These are phyloP conservation scores for Ormyrus thymus DNA, from an alignment of 2,888 invertebrate species.

Conservation along the genomic window DNA sequence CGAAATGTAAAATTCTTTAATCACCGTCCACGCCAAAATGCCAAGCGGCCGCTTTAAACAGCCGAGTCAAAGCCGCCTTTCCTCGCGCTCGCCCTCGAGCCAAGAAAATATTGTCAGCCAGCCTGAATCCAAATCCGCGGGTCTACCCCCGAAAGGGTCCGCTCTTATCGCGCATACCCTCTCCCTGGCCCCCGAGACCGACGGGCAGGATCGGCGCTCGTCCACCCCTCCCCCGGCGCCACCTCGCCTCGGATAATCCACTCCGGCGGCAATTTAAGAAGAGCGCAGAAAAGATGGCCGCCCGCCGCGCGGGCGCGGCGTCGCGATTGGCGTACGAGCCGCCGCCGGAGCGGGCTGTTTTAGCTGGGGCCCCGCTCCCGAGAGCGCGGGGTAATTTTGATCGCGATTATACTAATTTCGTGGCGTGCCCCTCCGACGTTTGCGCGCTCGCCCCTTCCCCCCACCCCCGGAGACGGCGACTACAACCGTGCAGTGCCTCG, in stretches of 20 bases:
- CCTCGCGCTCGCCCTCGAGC: no score
- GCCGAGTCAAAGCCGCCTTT: no score
- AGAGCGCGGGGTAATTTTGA: constrained; percentile 68
- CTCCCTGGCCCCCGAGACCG: no score
- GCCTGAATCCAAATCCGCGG: no score
- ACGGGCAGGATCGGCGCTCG: no score
- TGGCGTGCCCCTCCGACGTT: constrained; percentile 58
- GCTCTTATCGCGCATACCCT: no score
- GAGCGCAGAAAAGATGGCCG: background rate
- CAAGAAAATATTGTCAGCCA: no score
- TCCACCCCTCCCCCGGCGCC: background rate
- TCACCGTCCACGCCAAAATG: no score
- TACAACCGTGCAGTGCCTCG: constrained; percentile 18
- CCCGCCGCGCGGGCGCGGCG: constrained; percentile 6
- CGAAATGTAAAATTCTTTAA: no score
- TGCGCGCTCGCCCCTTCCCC: constrained; percentile 47
- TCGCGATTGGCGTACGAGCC: constrained; percentile 35
- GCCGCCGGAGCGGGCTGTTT: constrained; percentile 49
- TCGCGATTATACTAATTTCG: constrained; percentile 71
- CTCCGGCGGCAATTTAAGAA: constrained; percentile 10
- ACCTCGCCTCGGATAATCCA: background rate
- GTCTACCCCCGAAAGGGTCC: no score
- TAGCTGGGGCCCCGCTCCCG: background rate
- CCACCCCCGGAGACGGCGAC: background rate
- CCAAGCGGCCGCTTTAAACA: no score